Evolutionary conservation across 2,888 invertebrate species (phyloP), one percentile per base, ranked within the genome.

Genomic region (Eilema sororculum): DNA sequence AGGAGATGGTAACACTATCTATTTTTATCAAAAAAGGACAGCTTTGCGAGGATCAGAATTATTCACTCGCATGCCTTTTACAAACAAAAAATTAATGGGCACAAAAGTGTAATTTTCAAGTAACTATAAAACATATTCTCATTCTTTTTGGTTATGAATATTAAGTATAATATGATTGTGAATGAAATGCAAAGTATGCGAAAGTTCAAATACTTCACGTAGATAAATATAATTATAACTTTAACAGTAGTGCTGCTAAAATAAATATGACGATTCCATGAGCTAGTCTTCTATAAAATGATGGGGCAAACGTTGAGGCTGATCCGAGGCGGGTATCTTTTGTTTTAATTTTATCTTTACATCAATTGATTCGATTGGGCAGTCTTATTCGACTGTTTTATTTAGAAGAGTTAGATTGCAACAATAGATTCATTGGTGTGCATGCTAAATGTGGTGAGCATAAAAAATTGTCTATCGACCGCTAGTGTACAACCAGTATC

Each of bases 1-100:
- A 52, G 52, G 20, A n/a, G 9, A 8, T 8, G 8, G 52, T 52
- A n/a, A n/a, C 52, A 52, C 52, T 52, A 52, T 52, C n/a, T 52
- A 9, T 52, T 52, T n/a, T 52, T 52, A 52, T 52, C n/a, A 52
- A 52, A 52, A 33, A 52, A 52, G n/a, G 52, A 52, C 52, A 52
- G 52, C 52, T 52, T 52, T 52, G n/a, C n/a, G 9, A 52, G 52
- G 9, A n/a, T 20, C 5, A 46, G 46, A 46, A 46, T 20, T 46
- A 46, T 20, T 6, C 20, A 20, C 46, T 46, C 46, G 46, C 20
- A 46, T 46, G 46, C 46, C 20, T 20, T 46, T 46, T 46, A 46
- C 20, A 46, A 46, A 52, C 46, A 46, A 46, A 46, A 46, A 20
- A 6, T 46, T 20, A n/a, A 52, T 52, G 52, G 52, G 6, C 8